Base-by-base conservation (phyloP, 2,888 invertebrate species). In the Phaonia tiefii region DNA sequence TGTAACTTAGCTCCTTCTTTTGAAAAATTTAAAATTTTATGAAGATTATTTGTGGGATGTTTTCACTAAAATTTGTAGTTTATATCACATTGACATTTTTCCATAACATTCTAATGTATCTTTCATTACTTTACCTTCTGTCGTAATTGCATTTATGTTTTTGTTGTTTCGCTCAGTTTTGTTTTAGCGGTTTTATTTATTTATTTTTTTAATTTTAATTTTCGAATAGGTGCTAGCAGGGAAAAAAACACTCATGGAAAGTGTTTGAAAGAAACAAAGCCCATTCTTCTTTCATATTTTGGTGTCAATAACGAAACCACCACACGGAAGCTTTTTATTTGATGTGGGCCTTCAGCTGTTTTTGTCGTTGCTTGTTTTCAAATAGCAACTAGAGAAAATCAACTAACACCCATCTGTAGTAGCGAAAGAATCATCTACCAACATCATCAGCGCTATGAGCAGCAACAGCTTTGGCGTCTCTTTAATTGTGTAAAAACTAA, bases 301-400 rank as follows among this genome's bases (percentile, higher is more conserved):
- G 17, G 60, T 60, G 71, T 79, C 67, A 75, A 51, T 79, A 67
- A 5, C 31, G 60, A 54, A 22, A 73, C 76, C 80, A 80, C 77
- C 80, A 80, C 77, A 74, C 80, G 80, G 80, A 80, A 77, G 76
- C 65, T 72, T 66, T 69, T 60, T 60, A 39, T 60, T 60, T 26
- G 20, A 11, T 25, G 25, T 22, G 25, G 20, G 22, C 54, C 54
- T 54, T 54, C 25, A 54, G 54, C 13, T 51, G 17, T 31, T 31
- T 31, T 31, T 31, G 3, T 31, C 8, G 8, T 31, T 31, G 31
- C 31, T 31, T 31, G 31, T 8, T 10, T 37, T 10, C 44, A 44
- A 11, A 44, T 2, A 44, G n/a, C 44, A 44, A 13, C 44, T 8
- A 13, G 2, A n/a, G 11, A 44, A 44, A 44, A 44, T 8, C 4